Conservation (phyloP, 2,113 vertebrate genomes). For the Callaeas wilsoni region DNA sequence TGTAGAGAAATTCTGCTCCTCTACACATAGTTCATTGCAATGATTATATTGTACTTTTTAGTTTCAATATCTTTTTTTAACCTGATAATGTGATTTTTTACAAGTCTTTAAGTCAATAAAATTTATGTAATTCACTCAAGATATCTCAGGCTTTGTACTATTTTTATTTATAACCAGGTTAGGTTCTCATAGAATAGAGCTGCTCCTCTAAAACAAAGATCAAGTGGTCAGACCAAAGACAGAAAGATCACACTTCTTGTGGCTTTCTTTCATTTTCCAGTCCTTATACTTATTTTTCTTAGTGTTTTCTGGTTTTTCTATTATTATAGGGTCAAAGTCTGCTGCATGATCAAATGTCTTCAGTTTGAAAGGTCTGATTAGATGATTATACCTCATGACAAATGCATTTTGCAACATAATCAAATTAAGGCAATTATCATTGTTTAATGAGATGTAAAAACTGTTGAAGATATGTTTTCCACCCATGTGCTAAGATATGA, state of each 20-base stretch:
- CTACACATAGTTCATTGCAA: not conserved
- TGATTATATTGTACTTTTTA: not conserved
- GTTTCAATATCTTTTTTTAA: not conserved
- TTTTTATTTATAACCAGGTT: not conserved
- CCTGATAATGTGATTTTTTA: not conserved
- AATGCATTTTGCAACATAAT: not conserved
- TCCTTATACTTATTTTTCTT: not conserved
- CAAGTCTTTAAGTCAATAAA: not conserved
- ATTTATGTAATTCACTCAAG: not conserved
- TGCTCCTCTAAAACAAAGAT: not conserved
- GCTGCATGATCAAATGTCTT: not conserved
- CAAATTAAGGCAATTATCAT: not conserved
- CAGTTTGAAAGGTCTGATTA: not conserved
- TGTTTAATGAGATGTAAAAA: not conserved
- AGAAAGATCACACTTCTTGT: not conserved
- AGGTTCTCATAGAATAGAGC: not conserved
- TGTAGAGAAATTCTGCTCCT: not conserved
- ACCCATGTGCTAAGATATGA: not conserved
- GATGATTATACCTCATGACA: not conserved
- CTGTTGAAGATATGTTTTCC: not conserved
- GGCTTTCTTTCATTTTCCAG: not conserved
- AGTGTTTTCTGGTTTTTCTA: not conserved
- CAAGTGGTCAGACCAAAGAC: not conserved
- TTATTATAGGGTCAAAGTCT: not conserved
- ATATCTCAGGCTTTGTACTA: not conserved